phyloP scores from a whole-genome alignment of 2,113 vertebrate species.

The Leucopsar rothschildi region DNA sequence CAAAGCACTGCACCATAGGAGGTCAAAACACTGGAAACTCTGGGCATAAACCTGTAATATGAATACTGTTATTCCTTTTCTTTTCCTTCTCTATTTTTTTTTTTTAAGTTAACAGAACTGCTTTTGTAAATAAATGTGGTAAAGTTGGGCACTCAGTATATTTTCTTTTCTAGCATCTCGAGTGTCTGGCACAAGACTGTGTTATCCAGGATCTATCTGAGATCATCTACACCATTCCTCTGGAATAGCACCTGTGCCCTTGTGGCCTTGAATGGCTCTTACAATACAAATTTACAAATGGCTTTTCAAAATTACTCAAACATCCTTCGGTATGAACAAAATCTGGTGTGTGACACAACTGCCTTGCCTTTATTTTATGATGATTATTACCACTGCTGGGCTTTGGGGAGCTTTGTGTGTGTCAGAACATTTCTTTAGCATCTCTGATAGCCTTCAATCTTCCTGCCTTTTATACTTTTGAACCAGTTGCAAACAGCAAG shows the following conservation, averaged over 20 bases:
- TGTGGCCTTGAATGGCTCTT: background rate
- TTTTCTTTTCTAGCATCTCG: background rate
- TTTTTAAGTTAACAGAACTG: background rate
- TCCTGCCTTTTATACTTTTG: background rate
- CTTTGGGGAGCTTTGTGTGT: background rate
- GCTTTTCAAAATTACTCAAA: slow-evolving; percentile 19
- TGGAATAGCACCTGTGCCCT: background rate
- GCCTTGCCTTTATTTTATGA: background rate
- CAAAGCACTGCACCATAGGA: background rate
- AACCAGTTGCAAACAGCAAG: background rate
- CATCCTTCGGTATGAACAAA: background rate
- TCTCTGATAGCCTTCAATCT: background rate
- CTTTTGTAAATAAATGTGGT: background rate
- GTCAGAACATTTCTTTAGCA: background rate
- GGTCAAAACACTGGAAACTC: background rate
- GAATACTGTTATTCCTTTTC: background rate
- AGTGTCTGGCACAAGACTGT: background rate
- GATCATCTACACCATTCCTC: background rate
- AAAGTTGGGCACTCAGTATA: background rate
- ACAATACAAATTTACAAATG: background rate
- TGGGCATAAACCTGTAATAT: background rate
- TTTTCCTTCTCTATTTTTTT: background rate
- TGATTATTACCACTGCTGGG: background rate
- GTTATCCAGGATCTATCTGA: background rate
- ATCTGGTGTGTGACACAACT: background rate